phyloP scores from a whole-genome alignment of 1,140 invertebrate genomes.

The Pogonus chalceus region DNA sequence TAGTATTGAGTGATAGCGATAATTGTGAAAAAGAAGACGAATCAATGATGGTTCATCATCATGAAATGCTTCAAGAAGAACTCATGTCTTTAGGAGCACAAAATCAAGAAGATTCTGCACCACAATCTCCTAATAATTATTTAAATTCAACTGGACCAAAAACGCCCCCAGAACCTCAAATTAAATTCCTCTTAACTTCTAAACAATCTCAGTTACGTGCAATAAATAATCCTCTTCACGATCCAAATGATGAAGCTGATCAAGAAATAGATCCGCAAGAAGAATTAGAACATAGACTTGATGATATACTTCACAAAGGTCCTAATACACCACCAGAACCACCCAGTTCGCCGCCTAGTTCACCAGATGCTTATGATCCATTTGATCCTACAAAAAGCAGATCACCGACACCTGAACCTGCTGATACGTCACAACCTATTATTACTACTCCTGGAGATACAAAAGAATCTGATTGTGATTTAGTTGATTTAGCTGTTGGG shows the following conservation, averaged over 20 bases:
- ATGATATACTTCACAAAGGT: conserved; percentile 33
- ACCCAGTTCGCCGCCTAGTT: conserved; percentile 48
- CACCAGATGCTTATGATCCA: conserved; percentile 74
- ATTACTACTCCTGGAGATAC: conserved; percentile 16
- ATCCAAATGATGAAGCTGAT: conserved; percentile 37
- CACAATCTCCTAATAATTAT: conserved; percentile 6
- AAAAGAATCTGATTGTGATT: conserved; percentile 25
- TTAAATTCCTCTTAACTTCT: conserved; percentile 54
- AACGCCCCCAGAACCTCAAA: conserved; percentile 60
- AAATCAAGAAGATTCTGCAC: conserved; percentile 3
- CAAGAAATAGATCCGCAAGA: conserved; percentile 33
- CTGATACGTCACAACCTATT: neutral
- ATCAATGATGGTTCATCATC: conserved; percentile 23
- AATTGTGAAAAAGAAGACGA: conserved; percentile 41
- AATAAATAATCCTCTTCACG: conserved; percentile 51
- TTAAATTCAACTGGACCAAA: conserved; percentile 46
- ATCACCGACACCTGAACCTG: neutral
- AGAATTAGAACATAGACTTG: conserved; percentile 35
- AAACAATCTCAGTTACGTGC: conserved; percentile 47
- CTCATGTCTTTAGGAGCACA: neutral
- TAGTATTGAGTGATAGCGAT: conserved; percentile 72
- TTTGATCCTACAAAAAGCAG: conserved; percentile 79
- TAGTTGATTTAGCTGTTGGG: conserved; percentile 8
- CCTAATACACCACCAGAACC: conserved; percentile 56
- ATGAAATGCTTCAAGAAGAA: neutral